Evolutionary conservation across 2,888 invertebrate species (phyloP).

Genomic region (Chymomyza fuscimana): DNA sequence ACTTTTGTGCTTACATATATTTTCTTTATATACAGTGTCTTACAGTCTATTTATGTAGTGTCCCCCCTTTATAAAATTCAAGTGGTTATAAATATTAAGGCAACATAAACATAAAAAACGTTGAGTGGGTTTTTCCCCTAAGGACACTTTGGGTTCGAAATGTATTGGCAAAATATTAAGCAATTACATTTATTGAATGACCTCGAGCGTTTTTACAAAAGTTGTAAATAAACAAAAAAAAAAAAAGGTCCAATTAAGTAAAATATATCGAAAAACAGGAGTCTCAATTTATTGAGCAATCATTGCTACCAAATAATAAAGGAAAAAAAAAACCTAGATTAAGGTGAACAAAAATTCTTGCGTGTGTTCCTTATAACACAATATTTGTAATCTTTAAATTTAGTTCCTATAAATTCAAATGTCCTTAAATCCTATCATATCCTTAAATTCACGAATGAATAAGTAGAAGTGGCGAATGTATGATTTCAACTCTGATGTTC

Average conservation of each 20-base stretch:
- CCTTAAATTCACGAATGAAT: no score
- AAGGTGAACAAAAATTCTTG: no score
- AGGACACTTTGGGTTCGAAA: not conserved
- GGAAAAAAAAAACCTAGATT: no score
- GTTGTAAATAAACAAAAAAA: not conserved
- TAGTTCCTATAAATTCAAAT: no score
- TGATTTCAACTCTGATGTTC: no score
- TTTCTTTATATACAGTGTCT: not conserved
- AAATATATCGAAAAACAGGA: not conserved
- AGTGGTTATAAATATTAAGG: not conserved
- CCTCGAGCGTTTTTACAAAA: not conserved
- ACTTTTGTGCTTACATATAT: slow-evolving; percentile 10
- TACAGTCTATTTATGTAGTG: not conserved
- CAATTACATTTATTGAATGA: not conserved
- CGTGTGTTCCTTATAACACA: no score
- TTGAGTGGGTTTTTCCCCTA: not conserved
- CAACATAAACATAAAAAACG: not conserved
- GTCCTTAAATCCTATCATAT: no score
- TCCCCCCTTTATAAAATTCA: not conserved
- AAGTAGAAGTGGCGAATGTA: no score
- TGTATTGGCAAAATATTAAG: not conserved
- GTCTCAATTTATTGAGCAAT: not conserved
- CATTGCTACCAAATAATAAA: not conserved
- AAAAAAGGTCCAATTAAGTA: not conserved
- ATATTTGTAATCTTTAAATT: no score